Percentiles rank a stretch among this genome's conserved stretches.
phyloP scores from a whole-genome alignment of 2,888 invertebrate genomes.

The Abrostola tripartita region DNA sequence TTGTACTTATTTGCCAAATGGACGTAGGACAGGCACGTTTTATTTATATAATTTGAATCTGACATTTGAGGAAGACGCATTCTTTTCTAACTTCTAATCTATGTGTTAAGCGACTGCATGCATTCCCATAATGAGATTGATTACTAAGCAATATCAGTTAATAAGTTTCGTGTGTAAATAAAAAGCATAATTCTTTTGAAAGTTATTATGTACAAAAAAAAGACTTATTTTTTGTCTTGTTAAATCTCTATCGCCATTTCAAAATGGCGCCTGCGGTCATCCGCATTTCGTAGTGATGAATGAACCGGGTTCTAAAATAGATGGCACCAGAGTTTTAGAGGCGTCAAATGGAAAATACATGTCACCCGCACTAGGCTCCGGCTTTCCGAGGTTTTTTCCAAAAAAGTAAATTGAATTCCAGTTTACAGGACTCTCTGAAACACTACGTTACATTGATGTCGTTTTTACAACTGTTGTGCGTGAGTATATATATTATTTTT shows the following conservation, averaged over 20 bases:
- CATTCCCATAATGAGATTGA: no score
- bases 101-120: no score
- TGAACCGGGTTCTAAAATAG: conserved; percentile 51
- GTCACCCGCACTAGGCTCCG: conserved; percentile 34
- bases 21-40: background rate
- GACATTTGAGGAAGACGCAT: no score
- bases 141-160: no score
- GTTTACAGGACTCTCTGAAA: conserved; percentile 27
- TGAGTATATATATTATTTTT: conserved; percentile 4
- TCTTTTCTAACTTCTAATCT: no score
- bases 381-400: conserved; percentile 18
- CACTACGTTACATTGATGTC: conserved; percentile 22
- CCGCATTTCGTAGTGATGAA: conserved; percentile 52
- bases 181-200: no score
- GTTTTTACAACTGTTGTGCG: conserved; percentile 10
- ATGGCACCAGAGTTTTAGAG: conserved; percentile 45
- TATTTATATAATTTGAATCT: no score
- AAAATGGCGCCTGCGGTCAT: conserved; percentile 53
- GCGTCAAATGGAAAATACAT: conserved; percentile 58
- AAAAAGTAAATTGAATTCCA: conserved; percentile 48
- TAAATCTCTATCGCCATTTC: conserved; percentile 21
- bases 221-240: background rate
- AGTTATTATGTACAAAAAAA: no score
- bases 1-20: background rate
- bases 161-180: no score